Evolutionary conservation across 2,113 vertebrate species (phyloP).

Genomic region (Fulmarus glacialis): DNA sequence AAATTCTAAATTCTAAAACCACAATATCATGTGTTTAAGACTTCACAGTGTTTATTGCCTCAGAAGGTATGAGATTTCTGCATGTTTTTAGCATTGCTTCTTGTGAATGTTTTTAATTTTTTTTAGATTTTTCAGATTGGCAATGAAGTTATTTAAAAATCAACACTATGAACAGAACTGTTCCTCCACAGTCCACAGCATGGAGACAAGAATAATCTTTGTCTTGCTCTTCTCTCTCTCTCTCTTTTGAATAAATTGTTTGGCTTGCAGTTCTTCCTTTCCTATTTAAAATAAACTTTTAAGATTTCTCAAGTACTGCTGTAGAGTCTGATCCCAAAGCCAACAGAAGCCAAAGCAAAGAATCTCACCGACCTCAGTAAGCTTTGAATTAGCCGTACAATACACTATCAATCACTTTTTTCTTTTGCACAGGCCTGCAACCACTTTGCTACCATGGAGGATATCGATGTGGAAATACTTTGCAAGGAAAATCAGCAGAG

Average conservation of each 20-base stretch:
- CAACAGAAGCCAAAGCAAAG: slow-evolving; percentile 21
- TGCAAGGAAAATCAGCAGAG: neutral
- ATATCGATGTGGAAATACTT: neutral
- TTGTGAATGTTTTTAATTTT: neutral
- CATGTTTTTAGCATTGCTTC: neutral
- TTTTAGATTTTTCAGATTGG: neutral
- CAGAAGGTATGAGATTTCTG: neutral
- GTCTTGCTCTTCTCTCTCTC: neutral
- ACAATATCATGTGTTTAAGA: neutral
- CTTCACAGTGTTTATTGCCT: neutral
- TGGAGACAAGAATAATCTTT: neutral
- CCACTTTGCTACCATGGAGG: neutral
- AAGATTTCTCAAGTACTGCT: neutral
- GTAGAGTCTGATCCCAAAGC: neutral
- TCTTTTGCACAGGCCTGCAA: neutral
- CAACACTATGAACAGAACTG: neutral
- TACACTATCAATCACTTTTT: neutral
- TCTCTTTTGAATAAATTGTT: neutral
- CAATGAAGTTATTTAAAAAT: neutral
- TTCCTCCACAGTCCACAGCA: neutral
- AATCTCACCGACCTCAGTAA: neutral
- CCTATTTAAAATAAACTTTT: slow-evolving; percentile 14
- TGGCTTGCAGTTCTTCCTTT: neutral
- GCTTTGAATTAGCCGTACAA: neutral
- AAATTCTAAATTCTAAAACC: neutral